Evolutionary conservation across 2,113 vertebrate species (phyloP).

Genomic region (Euleptes europaea): DNA sequence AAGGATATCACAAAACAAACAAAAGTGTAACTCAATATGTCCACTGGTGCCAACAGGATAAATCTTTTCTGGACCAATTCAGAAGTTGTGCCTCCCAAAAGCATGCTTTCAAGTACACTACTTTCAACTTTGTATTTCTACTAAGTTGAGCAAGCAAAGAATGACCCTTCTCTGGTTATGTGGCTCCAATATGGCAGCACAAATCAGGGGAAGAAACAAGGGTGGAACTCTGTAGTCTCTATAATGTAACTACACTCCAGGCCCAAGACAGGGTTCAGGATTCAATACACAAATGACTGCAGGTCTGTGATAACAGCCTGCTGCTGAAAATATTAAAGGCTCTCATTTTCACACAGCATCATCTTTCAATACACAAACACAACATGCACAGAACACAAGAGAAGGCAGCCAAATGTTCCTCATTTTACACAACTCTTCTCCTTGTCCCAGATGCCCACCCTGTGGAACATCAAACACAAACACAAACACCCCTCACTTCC

Average conservation of each 20-base stretch:
- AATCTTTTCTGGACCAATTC: not conserved
- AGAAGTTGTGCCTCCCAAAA: not conserved
- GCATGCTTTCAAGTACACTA: not conserved
- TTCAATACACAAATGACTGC: conserved; percentile 25
- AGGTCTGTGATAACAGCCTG: conserved; percentile 50
- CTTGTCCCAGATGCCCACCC: conserved; percentile 10
- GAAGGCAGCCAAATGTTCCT: conserved; percentile 1
- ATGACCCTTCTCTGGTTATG: not conserved
- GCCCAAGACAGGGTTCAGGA: conserved; percentile 7
- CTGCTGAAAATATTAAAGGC: conserved; percentile 38
- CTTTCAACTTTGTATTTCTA: not conserved
- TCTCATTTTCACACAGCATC: conserved; percentile 33
- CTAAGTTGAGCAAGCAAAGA: not conserved
- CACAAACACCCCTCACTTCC: not conserved
- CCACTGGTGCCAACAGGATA: not conserved
- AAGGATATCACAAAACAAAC: not conserved
- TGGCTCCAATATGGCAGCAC: not conserved
- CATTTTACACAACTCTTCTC: conserved; percentile 5
- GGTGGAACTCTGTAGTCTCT: not conserved
- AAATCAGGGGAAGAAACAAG: not conserved
- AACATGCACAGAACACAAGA: not conserved
- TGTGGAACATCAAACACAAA: not conserved
- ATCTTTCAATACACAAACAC: not conserved
- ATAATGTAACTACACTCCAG: not conserved
- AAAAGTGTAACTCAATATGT: not conserved